phyloP scores from a whole-genome alignment of 53 echinoderm and acorn worm species.

The Luidia sarsii region DNA sequence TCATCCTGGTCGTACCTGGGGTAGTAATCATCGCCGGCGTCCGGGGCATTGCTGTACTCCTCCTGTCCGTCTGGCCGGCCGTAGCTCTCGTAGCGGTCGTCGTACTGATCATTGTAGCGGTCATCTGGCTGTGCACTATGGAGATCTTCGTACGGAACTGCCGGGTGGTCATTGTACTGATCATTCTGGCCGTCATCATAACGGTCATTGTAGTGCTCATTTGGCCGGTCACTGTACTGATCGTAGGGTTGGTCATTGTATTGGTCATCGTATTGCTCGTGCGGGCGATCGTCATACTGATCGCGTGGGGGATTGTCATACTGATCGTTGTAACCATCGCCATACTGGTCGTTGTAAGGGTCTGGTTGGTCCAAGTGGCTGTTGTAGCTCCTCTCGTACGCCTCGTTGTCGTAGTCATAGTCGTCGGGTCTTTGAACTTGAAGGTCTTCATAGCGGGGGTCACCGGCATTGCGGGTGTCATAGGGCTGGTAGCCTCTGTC shows the following conservation, averaged over 20 bases:
- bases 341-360: background rate
- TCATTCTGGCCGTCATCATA: conserved; percentile 17
- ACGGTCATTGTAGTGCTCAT: conserved; percentile 14
- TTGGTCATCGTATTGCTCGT: conserved; percentile 18
- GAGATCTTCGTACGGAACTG: background rate
- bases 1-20: conserved; percentile 41
- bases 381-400: conserved; percentile 45
- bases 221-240: background rate
- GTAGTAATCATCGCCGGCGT: conserved; percentile 22
- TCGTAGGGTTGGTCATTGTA: background rate
- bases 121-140: conserved; percentile 4
- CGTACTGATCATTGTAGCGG: conserved; percentile 19
- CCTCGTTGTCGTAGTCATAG: conserved; percentile 39
- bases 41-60: conserved; percentile 9
- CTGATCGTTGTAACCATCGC: conserved; percentile 17
- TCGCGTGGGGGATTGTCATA: conserved; percentile 8
- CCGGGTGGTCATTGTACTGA: background rate
- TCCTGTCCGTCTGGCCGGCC: conserved; percentile 30
- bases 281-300: conserved; percentile 12
- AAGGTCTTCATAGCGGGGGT: conserved; percentile 17
- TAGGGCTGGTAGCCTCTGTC: background rate
- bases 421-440: background rate
- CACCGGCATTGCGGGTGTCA: conserved; percentile 23
- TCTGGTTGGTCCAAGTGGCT: conserved; percentile 23
- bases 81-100: conserved; percentile 32